phyloP scores from a whole-genome alignment of 2,797 vertebrate species.

The Percopsis omiscomaycus region DNA sequence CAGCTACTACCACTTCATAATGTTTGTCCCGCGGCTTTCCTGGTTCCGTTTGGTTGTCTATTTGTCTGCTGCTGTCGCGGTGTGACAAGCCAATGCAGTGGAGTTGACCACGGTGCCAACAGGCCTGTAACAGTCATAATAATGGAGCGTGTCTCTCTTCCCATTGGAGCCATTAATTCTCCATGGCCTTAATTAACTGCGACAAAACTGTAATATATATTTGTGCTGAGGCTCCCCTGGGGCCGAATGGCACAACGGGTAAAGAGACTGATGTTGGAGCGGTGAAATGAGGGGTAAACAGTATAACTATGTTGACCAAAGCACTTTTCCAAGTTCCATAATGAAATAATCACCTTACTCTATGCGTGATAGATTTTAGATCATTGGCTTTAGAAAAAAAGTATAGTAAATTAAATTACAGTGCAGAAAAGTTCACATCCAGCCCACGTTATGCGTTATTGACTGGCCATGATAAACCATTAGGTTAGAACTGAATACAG shows the following conservation, averaged over 20 bases:
- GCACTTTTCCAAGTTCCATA: conserved; percentile 47
- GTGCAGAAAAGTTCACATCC: conserved; percentile 50
- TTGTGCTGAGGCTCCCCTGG: conserved; percentile 25
- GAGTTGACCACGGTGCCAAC: background rate
- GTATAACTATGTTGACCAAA: conserved; percentile 39
- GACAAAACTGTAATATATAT: conserved; percentile 49
- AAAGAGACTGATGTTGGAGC: conserved; percentile 26
- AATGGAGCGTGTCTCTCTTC: conserved; percentile 13
- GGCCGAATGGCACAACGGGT: conserved; percentile 2
- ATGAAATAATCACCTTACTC: conserved; percentile 65
- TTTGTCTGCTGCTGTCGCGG: background rate
- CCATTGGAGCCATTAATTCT: conserved; percentile 31
- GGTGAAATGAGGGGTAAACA: conserved; percentile 62
- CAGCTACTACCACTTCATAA: too few relatives aligned
- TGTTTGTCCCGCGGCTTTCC: background rate
- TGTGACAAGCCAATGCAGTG: background rate
- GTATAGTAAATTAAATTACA: conserved; percentile 62
- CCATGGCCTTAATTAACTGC: conserved; percentile 41
- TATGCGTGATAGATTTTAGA: conserved; percentile 70
- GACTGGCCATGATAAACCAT: conserved; percentile 55
- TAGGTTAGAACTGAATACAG: conserved; percentile 46
- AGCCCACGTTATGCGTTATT: conserved; percentile 37
- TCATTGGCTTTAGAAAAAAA: conserved; percentile 56
- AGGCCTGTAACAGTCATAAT: conserved; percentile 17
- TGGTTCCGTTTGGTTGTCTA: background rate